phyloP scores from a whole-genome alignment of 2,888 invertebrate genomes.

The Drosophila paramelanica region DNA sequence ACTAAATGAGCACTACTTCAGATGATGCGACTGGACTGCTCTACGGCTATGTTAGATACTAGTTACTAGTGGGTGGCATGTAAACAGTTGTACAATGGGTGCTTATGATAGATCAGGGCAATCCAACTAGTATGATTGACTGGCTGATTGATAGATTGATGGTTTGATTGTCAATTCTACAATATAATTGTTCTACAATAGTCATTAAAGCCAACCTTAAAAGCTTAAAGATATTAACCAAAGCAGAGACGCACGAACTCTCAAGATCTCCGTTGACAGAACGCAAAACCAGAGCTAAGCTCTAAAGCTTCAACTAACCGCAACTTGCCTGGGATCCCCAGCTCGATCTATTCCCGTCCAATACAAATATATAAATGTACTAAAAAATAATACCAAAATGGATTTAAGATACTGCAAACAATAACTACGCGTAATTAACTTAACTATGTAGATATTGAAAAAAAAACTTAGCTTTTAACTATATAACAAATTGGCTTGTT shows the following conservation, averaged over 20 bases:
- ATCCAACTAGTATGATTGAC: slow-evolving; percentile 40
- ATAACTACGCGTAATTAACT: slow-evolving; percentile 39
- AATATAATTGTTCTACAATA: slow-evolving; percentile 2
- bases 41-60: slow-evolving; percentile 29
- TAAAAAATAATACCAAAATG: slow-evolving; percentile 15
- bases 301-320: slow-evolving; percentile 2
- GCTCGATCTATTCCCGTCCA: slow-evolving; percentile 17
- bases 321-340: slow-evolving; percentile 1
- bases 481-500: slow-evolving; percentile 45
- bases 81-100: slow-evolving; percentile 13
- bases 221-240: slow-evolving; percentile 27
- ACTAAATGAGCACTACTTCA: slow-evolving; percentile 16
- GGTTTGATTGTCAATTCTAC: slow-evolving; percentile 31
- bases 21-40: slow-evolving; percentile 32
- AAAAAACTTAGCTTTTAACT: slow-evolving; percentile 39
- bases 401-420: slow-evolving; percentile 23
- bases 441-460: slow-evolving; percentile 25
- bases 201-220: slow-evolving; percentile 21
- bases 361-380: neutral
- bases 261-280: neutral
- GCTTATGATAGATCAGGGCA: slow-evolving; percentile 6
- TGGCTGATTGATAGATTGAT: slow-evolving; percentile 29
- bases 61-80: slow-evolving; percentile 21
- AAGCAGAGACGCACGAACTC: slow-evolving; percentile 5
- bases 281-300: slow-evolving; percentile 2